Evolutionary conservation across 2,797 vertebrate species (phyloP).

Genomic region (Mastacembelus armatus): DNA sequence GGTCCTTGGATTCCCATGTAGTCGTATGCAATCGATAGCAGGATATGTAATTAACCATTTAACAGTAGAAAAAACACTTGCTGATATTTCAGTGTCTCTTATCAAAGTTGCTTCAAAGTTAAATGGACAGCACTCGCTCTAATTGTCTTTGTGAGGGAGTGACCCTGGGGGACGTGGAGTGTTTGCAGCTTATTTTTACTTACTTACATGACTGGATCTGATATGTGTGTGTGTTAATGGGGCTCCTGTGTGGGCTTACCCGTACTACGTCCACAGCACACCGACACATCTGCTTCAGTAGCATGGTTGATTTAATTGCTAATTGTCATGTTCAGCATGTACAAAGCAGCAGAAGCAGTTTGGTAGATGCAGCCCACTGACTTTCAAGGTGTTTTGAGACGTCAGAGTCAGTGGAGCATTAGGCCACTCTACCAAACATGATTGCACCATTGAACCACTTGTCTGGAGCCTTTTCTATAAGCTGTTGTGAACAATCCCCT

Average conservation of each 20-base stretch:
- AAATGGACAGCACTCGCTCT: conserved; percentile 18
- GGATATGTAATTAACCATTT: conserved; percentile 53
- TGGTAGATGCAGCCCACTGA: conserved; percentile 14
- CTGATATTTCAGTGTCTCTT: conserved; percentile 40
- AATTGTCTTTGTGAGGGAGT: conserved; percentile 28
- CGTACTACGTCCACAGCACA: conserved; percentile 32
- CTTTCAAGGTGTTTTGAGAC: conserved; percentile 22
- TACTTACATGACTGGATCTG: conserved; percentile 48
- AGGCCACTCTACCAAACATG: conserved; percentile 9
- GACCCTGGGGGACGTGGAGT: conserved; percentile 8
- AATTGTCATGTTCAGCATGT: conserved; percentile 38
- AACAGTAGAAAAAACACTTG: conserved; percentile 33
- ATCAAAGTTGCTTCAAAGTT: conserved; percentile 38
- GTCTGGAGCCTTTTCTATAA: conserved; percentile 37
- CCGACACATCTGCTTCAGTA: conserved; percentile 24
- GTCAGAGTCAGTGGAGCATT: conserved; percentile 25
- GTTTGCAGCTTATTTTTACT: conserved; percentile 43
- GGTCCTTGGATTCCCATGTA: conserved; percentile 50
- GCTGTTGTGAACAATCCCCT: conserved; percentile 31
- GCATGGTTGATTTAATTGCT: conserved; percentile 22
- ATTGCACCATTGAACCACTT: conserved; percentile 37
- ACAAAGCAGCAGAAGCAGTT: conserved; percentile 30
- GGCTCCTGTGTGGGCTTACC: conserved; percentile 30
- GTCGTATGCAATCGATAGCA: conserved; percentile 58
- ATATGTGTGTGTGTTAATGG: conserved; percentile 41